Conservation (phyloP, 2,797 vertebrate species). For the Poeciliopsis infans region DNA sequence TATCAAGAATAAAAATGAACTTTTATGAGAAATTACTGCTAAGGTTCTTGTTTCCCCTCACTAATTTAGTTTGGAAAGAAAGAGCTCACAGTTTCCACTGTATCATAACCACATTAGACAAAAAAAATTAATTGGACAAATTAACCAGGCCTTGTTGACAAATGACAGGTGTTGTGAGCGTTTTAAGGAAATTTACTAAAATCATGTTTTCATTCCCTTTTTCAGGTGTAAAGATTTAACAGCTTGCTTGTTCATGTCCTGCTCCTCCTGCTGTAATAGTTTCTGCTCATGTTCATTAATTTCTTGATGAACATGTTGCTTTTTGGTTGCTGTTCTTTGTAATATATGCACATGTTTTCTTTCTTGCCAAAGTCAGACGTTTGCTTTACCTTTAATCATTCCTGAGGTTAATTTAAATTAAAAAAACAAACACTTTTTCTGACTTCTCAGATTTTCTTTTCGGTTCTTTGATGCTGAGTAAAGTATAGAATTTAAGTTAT, state of each 20-base stretch:
- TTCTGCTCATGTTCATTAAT: neutral
- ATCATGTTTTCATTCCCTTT: conserved; percentile 20
- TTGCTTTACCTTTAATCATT: neutral
- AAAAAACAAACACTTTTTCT: neutral
- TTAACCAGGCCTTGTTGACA: neutral
- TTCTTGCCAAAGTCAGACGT: neutral
- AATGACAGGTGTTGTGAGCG: neutral
- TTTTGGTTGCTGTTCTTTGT: neutral
- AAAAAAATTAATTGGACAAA: neutral
- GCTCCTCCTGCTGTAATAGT: neutral
- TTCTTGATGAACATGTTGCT: neutral
- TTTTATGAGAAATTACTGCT: neutral
- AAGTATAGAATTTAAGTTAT: neutral
- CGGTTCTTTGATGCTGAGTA: neutral
- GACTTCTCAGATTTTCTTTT: neutral
- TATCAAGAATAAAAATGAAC: neutral
- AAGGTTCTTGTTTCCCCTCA: neutral
- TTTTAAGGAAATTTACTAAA: neutral
- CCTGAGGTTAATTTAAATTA: neutral
- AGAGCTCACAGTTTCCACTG: neutral
- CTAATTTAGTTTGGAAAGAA: neutral
- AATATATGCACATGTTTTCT: neutral
- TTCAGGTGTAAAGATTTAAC: conserved; percentile 44
- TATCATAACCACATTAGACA: neutral
- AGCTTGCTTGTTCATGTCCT: neutral